Base-by-base conservation (phyloP, 1,140 invertebrate species). In the Bombus consobrinus region DNA sequence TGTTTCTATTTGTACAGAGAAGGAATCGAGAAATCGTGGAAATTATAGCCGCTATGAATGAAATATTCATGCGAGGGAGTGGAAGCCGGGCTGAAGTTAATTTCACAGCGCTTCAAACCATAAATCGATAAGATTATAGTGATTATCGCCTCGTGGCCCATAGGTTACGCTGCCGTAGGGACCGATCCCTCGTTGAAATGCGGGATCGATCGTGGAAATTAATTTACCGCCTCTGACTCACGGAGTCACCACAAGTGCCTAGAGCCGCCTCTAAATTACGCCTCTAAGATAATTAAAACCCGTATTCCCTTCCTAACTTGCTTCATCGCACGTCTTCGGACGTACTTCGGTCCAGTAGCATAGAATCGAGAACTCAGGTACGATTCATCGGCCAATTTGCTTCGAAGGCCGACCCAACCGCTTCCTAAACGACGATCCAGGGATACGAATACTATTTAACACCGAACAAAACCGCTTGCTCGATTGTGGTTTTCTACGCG, bases 81-180 rank as follows among this genome's bases (percentile, higher is more conserved):
- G 68, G 75, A 59, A 87, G 57, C 64, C 39, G 15, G 64, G 37
- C 13, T 32, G 34, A 62, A 47, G 85, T 85, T 91, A 90, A 90
- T 87, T 89, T 90, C 82, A 89, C 69, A 85, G 53, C 82, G 87
- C 82, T 89, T 85, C 62, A 64, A 69, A 90, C 53, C 89, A 71
- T 91, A 90, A 90, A 88, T 91, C 81, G 89, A 81, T 72, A 43
- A 72, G 15, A 91, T 90, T 81, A 87, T 81, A 85, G 89, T 88
- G 81, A 88, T 90, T 90, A 88, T 91, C 87, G 88, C 39, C 64
- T 84, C 41, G 62, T 43, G 68, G 59, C 62, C 68, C 76, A 73
- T 66, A 53, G 73, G 76, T 77, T 72, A 66, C 5, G 47, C 47
- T 22, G 22, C 47, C 47, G 18, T 37, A 62, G 75, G 47, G 53